Conservation (phyloP, 1,140 invertebrate genomes). For the Ips typographus region DNA sequence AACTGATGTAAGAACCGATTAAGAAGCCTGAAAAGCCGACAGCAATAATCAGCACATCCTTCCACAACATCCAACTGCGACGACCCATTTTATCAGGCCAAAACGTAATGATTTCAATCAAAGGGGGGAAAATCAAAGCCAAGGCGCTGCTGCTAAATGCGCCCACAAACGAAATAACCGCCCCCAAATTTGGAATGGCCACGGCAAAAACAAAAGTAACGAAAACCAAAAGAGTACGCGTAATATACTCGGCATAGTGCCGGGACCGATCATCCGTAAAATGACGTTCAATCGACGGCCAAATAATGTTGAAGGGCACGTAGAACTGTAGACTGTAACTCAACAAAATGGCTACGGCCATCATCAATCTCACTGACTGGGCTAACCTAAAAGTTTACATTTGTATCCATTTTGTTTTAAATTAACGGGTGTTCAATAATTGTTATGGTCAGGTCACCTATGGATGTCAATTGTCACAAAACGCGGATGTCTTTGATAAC, state of each 20-base stretch:
- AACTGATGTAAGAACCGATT: conserved; percentile 77
- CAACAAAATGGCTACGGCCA: conserved; percentile 84
- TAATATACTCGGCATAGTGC: conserved; percentile 65
- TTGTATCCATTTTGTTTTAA: no score
- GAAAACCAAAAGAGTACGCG: conserved; percentile 70
- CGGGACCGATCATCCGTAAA: conserved; percentile 61
- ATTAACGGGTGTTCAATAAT: no score
- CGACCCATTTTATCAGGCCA: conserved; percentile 66
- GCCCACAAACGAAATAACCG: conserved; percentile 89
- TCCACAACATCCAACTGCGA: conserved; percentile 65
- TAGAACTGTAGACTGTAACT: conserved; percentile 91
- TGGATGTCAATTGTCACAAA: no score
- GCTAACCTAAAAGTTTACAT: conserved; percentile 63
- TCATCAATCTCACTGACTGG: conserved; percentile 76
- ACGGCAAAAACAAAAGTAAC: conserved; percentile 82
- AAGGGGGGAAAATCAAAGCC: conserved; percentile 87
- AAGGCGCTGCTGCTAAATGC: conserved; percentile 86
- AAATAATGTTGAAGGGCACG: conserved; percentile 87
- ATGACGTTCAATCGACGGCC: conserved; percentile 68
- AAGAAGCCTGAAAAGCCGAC: conserved; percentile 76
- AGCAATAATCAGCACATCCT: conserved; percentile 69
- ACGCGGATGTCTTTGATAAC: no score
- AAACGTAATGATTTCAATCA: conserved; percentile 85
- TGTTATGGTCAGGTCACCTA: background rate
- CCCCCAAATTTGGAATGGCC: conserved; percentile 81